These are phyloP conservation scores for Paradoxurus hermaphroditus DNA, from an alignment of 2,113 vertebrate genomes.

Conservation along the genomic window DNA sequence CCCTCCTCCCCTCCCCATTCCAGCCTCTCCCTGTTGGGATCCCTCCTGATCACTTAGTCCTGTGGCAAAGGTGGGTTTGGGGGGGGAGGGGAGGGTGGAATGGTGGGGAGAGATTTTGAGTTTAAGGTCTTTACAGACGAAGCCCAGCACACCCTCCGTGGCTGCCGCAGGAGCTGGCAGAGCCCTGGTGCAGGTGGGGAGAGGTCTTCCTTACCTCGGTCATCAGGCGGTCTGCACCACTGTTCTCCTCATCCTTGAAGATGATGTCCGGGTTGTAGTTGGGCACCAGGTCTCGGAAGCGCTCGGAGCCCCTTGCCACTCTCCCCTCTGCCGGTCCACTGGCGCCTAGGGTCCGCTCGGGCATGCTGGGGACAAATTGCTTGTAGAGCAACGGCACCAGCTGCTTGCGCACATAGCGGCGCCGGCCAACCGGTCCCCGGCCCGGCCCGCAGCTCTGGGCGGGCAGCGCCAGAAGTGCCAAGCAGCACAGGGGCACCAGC, in stretches of 20 bases:
- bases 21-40: slow-evolving; percentile 18
- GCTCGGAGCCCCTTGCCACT: slow-evolving; percentile 80
- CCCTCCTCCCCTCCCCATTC: slow-evolving; percentile 50
- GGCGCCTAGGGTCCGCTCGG: slow-evolving; percentile 86
- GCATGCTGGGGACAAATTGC: slow-evolving; percentile 84
- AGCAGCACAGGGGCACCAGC: slow-evolving; percentile 86
- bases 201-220: slow-evolving; percentile 80
- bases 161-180: not conserved
- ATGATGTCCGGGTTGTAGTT: slow-evolving; percentile 86
- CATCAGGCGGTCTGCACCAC: slow-evolving; percentile 85
- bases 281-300: slow-evolving; percentile 84
- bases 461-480: slow-evolving; percentile 84
- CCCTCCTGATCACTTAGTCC: not conserved
- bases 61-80: not conserved
- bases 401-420: slow-evolving; percentile 79
- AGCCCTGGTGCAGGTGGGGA: slow-evolving; percentile 3
- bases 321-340: slow-evolving; percentile 86
- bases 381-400: slow-evolving; percentile 85
- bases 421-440: slow-evolving; percentile 83
- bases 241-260: slow-evolving; percentile 85
- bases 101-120: not conserved
- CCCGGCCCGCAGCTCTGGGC: slow-evolving; percentile 93
- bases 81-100: no score
- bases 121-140: slow-evolving; percentile 2
- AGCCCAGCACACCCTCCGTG: not conserved